Evolutionary conservation across 2,888 invertebrate species (phyloP).

Genomic region (Itoplectis maculator): DNA sequence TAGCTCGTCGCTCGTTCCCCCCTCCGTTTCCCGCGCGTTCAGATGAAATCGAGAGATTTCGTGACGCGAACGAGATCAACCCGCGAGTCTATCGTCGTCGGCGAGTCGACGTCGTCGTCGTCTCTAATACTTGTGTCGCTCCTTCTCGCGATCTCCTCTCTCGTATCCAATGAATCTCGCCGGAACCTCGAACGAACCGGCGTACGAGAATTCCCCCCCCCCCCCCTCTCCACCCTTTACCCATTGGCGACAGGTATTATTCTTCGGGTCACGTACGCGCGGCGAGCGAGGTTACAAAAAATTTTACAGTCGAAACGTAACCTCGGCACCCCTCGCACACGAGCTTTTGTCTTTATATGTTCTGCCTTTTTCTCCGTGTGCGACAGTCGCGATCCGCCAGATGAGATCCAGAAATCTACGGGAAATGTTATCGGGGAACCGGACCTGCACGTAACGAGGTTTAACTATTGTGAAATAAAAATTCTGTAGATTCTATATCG

Average conservation of each 20-base stretch:
- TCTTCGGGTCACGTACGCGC: conserved; percentile 51
- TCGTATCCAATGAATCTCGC: conserved; percentile 16
- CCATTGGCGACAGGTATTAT: conserved; percentile 54
- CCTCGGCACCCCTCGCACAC: conserved; percentile 23
- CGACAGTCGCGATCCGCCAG: not conserved
- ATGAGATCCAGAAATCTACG: conserved; percentile 4
- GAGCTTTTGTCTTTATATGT: conserved; percentile 9
- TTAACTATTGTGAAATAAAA: not conserved
- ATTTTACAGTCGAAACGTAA: conserved; percentile 39
- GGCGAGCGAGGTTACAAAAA: conserved; percentile 22
- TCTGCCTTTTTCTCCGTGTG: conserved; percentile 1
- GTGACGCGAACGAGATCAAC: conserved; percentile 43
- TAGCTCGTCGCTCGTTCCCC: conserved; percentile 26
- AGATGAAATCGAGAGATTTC: conserved; percentile 54
- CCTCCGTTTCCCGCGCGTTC: conserved; percentile 24
- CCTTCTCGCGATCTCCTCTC: not conserved
- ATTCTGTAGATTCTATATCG: not conserved
- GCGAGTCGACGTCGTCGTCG: not conserved
- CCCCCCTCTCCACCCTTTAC: conserved; percentile 45
- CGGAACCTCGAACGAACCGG: conserved; percentile 32
- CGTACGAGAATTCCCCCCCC: conserved; percentile 36
- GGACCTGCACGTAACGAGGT: not conserved
- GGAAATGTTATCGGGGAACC: not conserved
- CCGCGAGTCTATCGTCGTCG: conserved; percentile 1
- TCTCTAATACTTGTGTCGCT: conserved; percentile 34